These are phyloP conservation scores for Centroberyx gerrardi DNA, from an alignment of 2,797 vertebrate species.

Conservation along the genomic window DNA sequence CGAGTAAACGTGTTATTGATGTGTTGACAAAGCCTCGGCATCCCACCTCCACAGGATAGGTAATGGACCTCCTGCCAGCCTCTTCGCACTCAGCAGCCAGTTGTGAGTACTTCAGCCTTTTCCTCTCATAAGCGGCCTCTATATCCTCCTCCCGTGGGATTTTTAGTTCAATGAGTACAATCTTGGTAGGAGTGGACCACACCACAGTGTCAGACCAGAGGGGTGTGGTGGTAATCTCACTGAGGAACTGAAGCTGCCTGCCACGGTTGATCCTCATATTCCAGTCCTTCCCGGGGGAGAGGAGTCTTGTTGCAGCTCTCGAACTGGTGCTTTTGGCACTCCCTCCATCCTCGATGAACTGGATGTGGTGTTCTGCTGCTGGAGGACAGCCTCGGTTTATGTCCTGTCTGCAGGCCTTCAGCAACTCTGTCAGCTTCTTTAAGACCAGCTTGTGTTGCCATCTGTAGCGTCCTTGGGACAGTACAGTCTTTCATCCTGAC, in stretches of 20 bases:
- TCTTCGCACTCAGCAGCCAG: background rate
- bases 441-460: too few species aligned
- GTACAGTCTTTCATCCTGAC: too few species aligned
- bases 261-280: background rate
- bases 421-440: too few species aligned
- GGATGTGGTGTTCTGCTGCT: background rate
- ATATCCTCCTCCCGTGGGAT: background rate
- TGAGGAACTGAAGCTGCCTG: background rate
- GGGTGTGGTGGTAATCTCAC: background rate
- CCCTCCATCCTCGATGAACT: too few species aligned
- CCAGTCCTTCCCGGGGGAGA: background rate
- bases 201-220: background rate
- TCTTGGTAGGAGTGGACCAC: background rate
- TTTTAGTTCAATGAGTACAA: too few species aligned
- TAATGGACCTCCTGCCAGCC: background rate
- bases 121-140: background rate
- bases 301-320: background rate
- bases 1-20: background rate
- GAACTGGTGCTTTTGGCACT: background rate
- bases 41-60: background rate
- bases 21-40: background rate
- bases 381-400: too few species aligned
- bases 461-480: too few species aligned
- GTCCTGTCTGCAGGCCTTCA: background rate
- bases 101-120: background rate